Conservation (phyloP, 2,113 vertebrate genomes). For the Centropus bengalensis region DNA sequence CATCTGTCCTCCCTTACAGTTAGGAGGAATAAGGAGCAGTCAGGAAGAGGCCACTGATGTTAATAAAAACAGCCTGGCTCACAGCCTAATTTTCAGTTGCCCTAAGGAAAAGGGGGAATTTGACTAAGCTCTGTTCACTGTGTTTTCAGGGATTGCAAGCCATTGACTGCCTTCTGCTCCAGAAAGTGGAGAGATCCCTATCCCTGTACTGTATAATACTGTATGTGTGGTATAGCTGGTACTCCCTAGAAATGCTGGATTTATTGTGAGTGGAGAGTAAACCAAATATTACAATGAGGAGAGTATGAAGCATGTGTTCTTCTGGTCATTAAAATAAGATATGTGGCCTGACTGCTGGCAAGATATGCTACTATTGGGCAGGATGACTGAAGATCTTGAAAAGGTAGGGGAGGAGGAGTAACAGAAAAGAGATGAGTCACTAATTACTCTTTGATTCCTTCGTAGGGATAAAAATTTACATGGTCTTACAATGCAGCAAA, state of each 20-base stretch:
- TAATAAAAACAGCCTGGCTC: not conserved
- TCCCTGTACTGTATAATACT: not conserved
- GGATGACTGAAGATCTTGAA: not conserved
- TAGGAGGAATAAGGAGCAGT: not conserved
- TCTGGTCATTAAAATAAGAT: not conserved
- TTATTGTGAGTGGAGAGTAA: not conserved
- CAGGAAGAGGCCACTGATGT: not conserved
- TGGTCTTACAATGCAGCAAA: not conserved
- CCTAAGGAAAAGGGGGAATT: not conserved
- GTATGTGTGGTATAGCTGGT: not conserved
- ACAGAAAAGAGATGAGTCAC: not conserved
- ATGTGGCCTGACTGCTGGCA: not conserved
- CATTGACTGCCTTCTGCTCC: not conserved
- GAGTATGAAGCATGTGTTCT: not conserved
- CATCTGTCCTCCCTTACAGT: not conserved
- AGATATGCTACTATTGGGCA: not conserved
- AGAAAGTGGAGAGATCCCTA: not conserved
- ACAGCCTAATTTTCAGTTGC: not conserved
- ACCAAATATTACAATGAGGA: not conserved
- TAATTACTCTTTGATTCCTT: not conserved
- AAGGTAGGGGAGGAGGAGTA: not conserved
- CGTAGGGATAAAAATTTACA: not conserved
- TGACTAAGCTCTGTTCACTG: not conserved
- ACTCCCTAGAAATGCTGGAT: not conserved
- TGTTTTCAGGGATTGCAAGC: not conserved